Percentiles rank a stretch among this genome's conserved stretches.
phyloP scores from a whole-genome alignment of 2,113 vertebrate species.

The Hiodon tergisus region DNA sequence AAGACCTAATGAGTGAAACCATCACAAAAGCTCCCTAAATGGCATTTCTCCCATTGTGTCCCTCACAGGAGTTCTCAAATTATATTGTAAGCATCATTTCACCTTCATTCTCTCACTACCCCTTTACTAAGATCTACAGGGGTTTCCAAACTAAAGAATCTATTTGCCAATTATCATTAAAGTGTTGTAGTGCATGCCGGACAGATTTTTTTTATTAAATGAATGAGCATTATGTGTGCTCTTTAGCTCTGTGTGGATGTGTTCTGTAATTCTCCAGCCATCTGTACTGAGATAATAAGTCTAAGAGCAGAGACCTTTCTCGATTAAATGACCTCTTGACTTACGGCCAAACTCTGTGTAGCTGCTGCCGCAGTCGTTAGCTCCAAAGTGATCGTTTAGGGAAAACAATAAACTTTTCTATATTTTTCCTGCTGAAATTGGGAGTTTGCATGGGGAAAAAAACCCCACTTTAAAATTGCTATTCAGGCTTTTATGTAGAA shows the following conservation, averaged over 20 bases:
- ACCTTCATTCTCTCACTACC: neutral
- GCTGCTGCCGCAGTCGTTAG: neutral
- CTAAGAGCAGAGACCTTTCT: neutral
- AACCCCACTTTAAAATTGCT: neutral
- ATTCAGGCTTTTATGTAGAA: neutral
- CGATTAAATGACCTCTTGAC: neutral
- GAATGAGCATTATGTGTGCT: neutral
- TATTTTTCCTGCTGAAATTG: too few species aligned
- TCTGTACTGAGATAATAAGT: neutral
- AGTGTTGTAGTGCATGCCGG: neutral
- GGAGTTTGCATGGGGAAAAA: too few species aligned
- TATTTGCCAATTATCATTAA: constrained; percentile 26
- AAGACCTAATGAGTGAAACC: neutral
- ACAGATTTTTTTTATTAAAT: constrained; percentile 11
- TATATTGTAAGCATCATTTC: neutral
- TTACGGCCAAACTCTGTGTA: neutral
- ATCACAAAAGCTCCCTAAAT: neutral
- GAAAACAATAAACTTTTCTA: too few species aligned
- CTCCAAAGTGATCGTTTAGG: too few species aligned
- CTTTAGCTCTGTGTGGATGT: neutral
- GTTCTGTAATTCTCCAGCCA: neutral
- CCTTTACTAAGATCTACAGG: constrained; percentile 5
- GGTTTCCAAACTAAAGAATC: constrained; percentile 8
- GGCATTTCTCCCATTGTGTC: neutral
- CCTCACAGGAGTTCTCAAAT: neutral